Evolutionary conservation across 1,140 invertebrate genomes (phyloP), one percentile per base, ranked within the genome.

Genomic region (Drosophila suzukii): DNA sequence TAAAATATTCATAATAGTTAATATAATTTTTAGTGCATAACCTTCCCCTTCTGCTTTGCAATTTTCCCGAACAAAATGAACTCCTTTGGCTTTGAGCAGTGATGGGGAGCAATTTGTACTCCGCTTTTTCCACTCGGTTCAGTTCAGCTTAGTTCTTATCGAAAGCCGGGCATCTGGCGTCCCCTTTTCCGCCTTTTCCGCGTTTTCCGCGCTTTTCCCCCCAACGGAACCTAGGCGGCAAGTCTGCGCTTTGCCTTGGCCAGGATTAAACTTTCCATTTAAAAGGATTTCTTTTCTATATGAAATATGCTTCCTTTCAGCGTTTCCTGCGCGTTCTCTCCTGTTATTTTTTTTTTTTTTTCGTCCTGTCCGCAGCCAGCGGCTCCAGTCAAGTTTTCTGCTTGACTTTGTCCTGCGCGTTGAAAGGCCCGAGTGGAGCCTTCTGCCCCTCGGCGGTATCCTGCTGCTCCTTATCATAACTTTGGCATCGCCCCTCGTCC

Each of bases 221-320:
- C 34, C 58, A 62, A 62, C 58, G 46, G 57, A 55, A 61, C 56
- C 57, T 61, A 60, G 59, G 76, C 79, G 39, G 53, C 54, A 57
- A 83, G 70, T 55, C 75, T 78, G 43, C 62, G 46, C 68, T 43
- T 57, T 27, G 65, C 60, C 65, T 53, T 67, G 59, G 68, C 58
- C 72, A 58, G 71, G 78, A 79, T 88, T 88, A 79, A 88, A 88
- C 73, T 89, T 88, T 83, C 80, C 71, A 84, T 84, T 89, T 88
- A 88, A 88, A 88, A 84, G 77, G 85, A 89, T 89, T 89, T 89
- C 77, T 75, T 83, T 83, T 83, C 56, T 63, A 66, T 89, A 81
- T 84, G 84, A 84, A 89, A 89, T 89, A 89, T 83, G 84, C 77
- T 89, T 78, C 76, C 84, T 89, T 80, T 88, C 83, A 88, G 65